These are phyloP conservation scores for Microcebus murinus DNA, from an alignment of 2,113 vertebrate genomes.

Conservation along the genomic window DNA sequence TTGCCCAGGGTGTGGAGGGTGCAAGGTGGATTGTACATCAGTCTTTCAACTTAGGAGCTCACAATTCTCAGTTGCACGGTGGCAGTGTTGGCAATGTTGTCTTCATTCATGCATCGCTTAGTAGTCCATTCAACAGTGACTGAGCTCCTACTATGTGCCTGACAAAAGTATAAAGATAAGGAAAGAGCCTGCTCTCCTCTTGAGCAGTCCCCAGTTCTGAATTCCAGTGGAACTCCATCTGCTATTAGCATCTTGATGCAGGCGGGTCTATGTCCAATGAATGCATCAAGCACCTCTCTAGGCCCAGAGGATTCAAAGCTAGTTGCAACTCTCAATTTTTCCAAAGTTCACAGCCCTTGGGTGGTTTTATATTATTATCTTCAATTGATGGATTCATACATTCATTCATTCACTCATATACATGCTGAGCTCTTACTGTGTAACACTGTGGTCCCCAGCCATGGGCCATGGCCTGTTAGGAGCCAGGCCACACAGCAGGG, in stretches of 20 bases:
- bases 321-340: neutral
- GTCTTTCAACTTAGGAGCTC: neutral
- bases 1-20: accelerated
- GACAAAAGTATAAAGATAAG: neutral
- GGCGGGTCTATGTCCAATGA: accelerated
- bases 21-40: accelerated
- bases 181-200: neutral
- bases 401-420: neutral
- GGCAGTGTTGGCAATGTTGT: too few species aligned
- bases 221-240: neutral
- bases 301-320: neutral
- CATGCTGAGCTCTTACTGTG: neutral
- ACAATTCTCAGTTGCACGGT: accelerated
- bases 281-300: too few species aligned
- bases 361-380: too few species aligned
- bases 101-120: neutral
- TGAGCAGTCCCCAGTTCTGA: neutral
- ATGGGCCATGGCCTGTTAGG: too few species aligned
- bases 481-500: too few species aligned
- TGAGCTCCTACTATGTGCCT: neutral
- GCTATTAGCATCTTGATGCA: neutral
- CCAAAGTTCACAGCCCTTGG: too few species aligned
- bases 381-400: neutral
- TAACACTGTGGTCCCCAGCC: too few species aligned
- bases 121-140: neutral